phyloP scores from a whole-genome alignment of 2,888 invertebrate species.

The Zhuqinia jingwanae region DNA sequence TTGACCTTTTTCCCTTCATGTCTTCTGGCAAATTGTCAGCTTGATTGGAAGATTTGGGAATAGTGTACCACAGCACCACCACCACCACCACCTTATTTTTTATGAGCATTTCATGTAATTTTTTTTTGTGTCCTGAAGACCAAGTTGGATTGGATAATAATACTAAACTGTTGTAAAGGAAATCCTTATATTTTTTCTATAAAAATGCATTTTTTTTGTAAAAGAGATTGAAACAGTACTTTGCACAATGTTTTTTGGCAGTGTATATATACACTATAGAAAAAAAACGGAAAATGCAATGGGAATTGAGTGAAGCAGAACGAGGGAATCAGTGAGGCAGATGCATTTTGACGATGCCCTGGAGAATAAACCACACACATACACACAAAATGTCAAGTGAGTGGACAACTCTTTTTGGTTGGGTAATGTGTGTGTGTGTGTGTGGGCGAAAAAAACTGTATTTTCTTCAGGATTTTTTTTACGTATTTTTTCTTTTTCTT shows the following conservation, averaged over 20 bases:
- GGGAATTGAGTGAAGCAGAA: constrained; percentile 49
- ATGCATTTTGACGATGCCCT: constrained; percentile 57
- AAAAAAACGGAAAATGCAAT: constrained; percentile 19
- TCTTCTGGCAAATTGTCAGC: constrained; percentile 63
- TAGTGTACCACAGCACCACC: not conserved
- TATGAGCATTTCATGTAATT: constrained; percentile 21
- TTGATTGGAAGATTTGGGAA: constrained; percentile 53
- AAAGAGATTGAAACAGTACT: no score
- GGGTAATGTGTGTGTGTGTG: no score
- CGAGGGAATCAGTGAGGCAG: constrained; percentile 38
- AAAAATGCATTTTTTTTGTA: constrained; percentile 2
- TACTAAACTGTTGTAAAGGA: not conserved
- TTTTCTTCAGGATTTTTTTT: not conserved
- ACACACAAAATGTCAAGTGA: not conserved
- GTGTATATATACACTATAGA: not conserved
- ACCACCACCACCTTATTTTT: not conserved
- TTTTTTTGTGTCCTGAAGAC: not conserved
- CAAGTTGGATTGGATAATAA: constrained; percentile 16
- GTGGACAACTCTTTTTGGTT: constrained; percentile 28
- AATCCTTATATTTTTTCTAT: not conserved
- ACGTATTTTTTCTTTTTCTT: no score
- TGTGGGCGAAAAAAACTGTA: not conserved
- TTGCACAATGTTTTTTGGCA: not conserved
- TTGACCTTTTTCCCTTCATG: constrained; percentile 22
- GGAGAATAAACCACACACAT: constrained; percentile 28